These are phyloP conservation scores for Pleuronectes platessa DNA, from an alignment of 2,113 vertebrate species.

Conservation along the genomic window DNA sequence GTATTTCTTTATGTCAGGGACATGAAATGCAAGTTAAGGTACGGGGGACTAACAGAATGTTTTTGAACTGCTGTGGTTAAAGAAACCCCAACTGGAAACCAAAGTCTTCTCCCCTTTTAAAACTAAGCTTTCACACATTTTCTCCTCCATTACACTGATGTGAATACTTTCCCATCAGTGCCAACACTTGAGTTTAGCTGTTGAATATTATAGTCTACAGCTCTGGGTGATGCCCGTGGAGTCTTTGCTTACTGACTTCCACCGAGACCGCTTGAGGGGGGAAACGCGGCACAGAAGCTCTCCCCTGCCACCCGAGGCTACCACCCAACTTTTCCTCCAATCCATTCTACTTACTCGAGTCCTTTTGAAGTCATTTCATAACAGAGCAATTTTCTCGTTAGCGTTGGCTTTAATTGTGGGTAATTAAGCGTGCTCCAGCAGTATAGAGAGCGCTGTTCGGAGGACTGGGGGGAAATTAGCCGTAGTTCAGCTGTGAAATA, in stretches of 20 bases:
- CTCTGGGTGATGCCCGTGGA: constrained; percentile 61
- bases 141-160: constrained; percentile 43
- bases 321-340: constrained; percentile 72
- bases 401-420: constrained; percentile 84
- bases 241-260: constrained; percentile 67
- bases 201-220: constrained; percentile 60
- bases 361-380: constrained; percentile 83
- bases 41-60: not conserved
- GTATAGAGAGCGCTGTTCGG: constrained; percentile 75
- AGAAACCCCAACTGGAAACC: constrained; percentile 17
- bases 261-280: constrained; percentile 57
- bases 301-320: constrained; percentile 60
- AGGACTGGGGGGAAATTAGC: constrained; percentile 81
- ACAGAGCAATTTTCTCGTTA: constrained; percentile 85
- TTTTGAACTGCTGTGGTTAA: constrained; percentile 4
- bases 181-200: constrained; percentile 47
- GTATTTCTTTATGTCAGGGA: constrained; percentile 3
- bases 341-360: constrained; percentile 75
- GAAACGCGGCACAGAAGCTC: constrained; percentile 42
- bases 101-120: constrained; percentile 20
- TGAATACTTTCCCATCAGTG: constrained; percentile 38
- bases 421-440: constrained; percentile 84
- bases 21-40: not conserved
- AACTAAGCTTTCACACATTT: constrained; percentile 31
- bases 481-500: constrained; percentile 84